Evolutionary conservation across 2,888 invertebrate genomes (phyloP).

Genomic region (Pediacus dermestoides): DNA sequence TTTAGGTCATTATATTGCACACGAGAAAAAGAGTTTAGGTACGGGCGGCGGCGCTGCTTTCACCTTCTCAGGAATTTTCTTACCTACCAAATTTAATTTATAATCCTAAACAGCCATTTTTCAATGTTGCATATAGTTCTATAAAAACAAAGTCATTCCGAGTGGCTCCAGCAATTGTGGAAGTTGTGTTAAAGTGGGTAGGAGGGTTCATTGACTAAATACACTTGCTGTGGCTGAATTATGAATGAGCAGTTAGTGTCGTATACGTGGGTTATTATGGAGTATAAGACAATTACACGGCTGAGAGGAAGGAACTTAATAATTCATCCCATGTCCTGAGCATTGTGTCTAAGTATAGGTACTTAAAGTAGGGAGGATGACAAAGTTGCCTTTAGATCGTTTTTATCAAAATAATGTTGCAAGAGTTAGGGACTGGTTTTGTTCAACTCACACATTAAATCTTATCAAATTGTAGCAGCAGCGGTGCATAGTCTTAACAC

Average conservation of each 20-base stretch:
- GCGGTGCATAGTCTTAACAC: too few relatives aligned
- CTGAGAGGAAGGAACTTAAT: constrained; percentile 48
- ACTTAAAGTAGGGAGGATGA: constrained; percentile 40
- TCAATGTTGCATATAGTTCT: too few relatives aligned
- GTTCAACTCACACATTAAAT: constrained; percentile 11
- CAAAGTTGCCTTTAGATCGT: constrained; percentile 36
- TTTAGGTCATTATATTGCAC: constrained; percentile 29
- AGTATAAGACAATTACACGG: constrained; percentile 48
- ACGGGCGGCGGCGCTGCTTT: too few relatives aligned
- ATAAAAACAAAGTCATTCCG: too few relatives aligned
- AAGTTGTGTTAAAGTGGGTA: too few relatives aligned
- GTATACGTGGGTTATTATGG: constrained; percentile 42
- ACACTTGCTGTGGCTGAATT: constrained; percentile 40
- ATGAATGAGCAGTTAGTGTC: constrained; percentile 46
- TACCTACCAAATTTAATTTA: too few relatives aligned
- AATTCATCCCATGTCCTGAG: constrained; percentile 46
- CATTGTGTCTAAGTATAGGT: constrained; percentile 46
- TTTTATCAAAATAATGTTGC: constrained; percentile 26
- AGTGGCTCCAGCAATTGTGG: too few relatives aligned
- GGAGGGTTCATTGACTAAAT: constrained; percentile 36
- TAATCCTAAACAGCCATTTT: too few relatives aligned
- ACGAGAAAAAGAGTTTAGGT: too few relatives aligned
- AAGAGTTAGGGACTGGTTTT: constrained; percentile 17
- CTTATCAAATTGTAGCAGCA: too few relatives aligned
- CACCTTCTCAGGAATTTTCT: constrained; percentile 12